A percentile compares a stretch with the other conserved stretches of the same genome.
Conservation (phyloP, 2,797 vertebrate genomes). For the Caiman crocodilus region DNA sequence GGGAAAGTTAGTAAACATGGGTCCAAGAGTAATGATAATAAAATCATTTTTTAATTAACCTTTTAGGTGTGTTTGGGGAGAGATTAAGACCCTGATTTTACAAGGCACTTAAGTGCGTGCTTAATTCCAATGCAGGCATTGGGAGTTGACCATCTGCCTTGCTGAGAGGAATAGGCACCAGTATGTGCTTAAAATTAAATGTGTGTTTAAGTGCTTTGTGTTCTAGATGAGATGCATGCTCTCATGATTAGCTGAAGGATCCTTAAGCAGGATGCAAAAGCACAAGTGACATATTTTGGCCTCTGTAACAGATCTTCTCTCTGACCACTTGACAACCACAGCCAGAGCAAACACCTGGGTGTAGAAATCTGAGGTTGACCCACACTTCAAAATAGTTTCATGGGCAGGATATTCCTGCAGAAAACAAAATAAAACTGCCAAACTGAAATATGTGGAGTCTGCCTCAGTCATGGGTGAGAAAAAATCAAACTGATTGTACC, state of each 20-base stretch:
- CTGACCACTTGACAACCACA: not conserved
- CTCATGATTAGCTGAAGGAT: not conserved
- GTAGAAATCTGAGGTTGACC: not conserved
- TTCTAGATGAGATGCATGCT: not conserved
- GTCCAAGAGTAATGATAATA: not conserved
- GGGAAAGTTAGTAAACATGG: not conserved
- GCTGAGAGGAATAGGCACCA: not conserved
- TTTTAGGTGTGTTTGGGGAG: not conserved
- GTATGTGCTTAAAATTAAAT: not conserved
- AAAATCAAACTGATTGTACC: not conserved
- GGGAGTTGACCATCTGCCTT: not conserved
- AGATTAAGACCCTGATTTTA: not conserved
- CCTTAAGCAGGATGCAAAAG: not conserved
- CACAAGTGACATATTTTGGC: not conserved
- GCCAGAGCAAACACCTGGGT: not conserved
- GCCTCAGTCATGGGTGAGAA: not conserved
- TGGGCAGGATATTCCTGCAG: not conserved
- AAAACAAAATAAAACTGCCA: not conserved
- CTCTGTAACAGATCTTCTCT: not conserved
- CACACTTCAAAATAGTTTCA: not conserved
- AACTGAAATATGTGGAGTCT: not conserved
- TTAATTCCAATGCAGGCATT: constrained; percentile 2
- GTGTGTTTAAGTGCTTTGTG: not conserved
- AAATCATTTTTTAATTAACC: constrained; percentile 26
- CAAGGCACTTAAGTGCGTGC: not conserved